Evolutionary conservation across 1,140 invertebrate species (phyloP).

Genomic region (Scaptomyza pallida): DNA sequence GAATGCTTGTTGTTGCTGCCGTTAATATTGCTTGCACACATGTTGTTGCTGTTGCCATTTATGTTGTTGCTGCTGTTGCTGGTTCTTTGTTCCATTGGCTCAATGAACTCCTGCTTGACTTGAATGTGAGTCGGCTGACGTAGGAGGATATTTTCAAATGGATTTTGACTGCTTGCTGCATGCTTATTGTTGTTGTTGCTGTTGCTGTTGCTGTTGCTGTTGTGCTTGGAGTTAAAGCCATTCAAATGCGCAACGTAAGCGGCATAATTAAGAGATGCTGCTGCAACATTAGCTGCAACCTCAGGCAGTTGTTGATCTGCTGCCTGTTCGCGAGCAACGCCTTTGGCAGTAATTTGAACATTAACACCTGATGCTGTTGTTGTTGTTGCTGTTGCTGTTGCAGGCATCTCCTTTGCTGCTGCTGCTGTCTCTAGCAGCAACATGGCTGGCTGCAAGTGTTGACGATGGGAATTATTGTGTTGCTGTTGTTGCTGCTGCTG

Average conservation of each 20-base stretch:
- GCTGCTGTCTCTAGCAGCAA: constrained; percentile 58
- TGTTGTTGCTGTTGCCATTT: constrained; percentile 26
- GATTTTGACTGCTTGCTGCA: constrained; percentile 15
- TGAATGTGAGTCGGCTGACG: constrained; percentile 73
- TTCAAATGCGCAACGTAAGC: constrained; percentile 78
- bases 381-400: constrained; percentile 43
- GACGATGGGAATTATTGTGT: constrained; percentile 67
- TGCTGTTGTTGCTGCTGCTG: constrained; percentile 33
- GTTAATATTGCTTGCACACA: constrained; percentile 4
- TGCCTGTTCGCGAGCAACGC: constrained; percentile 49
- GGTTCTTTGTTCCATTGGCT: constrained; percentile 45
- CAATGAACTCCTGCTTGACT: constrained; percentile 78
- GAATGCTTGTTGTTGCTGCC: constrained; percentile 17
- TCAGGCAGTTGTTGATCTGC: constrained; percentile 60
- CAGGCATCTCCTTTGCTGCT: constrained; percentile 26
- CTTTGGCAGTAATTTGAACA: constrained; percentile 80
- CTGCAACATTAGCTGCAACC: constrained; percentile 25
- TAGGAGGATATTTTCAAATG: constrained; percentile 44
- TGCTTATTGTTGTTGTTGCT: constrained; percentile 14
- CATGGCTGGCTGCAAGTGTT: constrained; percentile 61
- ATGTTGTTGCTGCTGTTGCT: constrained; percentile 25
- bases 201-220: constrained; percentile 53
- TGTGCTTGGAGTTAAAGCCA: constrained; percentile 73
- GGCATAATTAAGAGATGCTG: constrained; percentile 73
- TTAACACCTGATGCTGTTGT: constrained; percentile 71